Evolutionary conservation across 2,113 vertebrate genomes (phyloP).

Genomic region (Nyctibius bracteatus): DNA sequence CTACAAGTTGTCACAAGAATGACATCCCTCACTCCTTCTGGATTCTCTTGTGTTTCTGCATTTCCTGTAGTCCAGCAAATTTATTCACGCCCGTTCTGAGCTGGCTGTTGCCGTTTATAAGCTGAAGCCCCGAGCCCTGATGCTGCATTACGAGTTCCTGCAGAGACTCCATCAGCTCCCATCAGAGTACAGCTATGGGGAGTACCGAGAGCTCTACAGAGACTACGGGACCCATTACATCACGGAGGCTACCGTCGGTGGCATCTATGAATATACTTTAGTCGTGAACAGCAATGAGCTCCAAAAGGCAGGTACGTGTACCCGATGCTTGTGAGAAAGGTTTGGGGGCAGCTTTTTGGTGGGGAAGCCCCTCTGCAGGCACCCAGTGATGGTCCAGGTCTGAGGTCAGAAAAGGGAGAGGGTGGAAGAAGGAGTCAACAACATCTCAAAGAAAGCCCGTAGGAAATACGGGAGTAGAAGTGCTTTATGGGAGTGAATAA

Average conservation of each 20-base stretch:
- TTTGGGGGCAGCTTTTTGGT: neutral
- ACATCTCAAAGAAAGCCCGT: neutral
- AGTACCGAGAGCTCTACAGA: constrained; percentile 85
- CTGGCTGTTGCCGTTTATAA: constrained; percentile 82
- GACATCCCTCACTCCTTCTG: neutral
- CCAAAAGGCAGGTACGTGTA: constrained; percentile 63
- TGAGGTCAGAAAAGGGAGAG: neutral
- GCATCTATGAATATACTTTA: constrained; percentile 83
- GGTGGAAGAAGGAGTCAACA: neutral
- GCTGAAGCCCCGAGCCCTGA: constrained; percentile 77
- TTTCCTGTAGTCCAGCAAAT: constrained; percentile 75
- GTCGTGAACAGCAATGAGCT: constrained; percentile 77
- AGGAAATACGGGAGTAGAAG: neutral
- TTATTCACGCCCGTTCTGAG: constrained; percentile 77
- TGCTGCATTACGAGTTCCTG: constrained; percentile 88
- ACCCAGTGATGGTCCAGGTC: neutral
- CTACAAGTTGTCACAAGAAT: accelerated
- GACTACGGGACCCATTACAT: constrained; percentile 92
- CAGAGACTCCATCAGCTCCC: constrained; percentile 80
- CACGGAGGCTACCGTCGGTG: constrained; percentile 83
- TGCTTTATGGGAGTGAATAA: neutral
- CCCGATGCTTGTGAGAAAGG: neutral
- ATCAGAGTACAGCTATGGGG: constrained; percentile 81
- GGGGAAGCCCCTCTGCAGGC: neutral
- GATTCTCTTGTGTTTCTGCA: neutral